Percentiles rank a stretch among this genome's conserved stretches.
Conservation (phyloP, 1,140 invertebrate genomes). For the Thaumetopoea pityocampa region DNA sequence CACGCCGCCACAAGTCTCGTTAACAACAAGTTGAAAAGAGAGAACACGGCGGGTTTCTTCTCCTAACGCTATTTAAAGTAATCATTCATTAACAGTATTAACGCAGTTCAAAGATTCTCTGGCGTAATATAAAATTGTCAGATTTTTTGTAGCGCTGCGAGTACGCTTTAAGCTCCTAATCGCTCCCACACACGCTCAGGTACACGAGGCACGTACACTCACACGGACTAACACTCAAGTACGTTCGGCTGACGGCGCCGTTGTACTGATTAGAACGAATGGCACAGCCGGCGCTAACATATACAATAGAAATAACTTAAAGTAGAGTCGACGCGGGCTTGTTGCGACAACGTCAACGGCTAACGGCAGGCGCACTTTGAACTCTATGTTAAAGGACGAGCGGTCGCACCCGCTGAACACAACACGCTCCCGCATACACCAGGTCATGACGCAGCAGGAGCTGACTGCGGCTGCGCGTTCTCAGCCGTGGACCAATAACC, state of each 20-base stretch:
- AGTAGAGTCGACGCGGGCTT: conserved; percentile 9
- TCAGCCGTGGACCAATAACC: too few relatives aligned
- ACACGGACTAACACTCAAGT: too few relatives aligned
- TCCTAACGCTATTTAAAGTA: conserved; percentile 57
- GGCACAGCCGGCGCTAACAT: conserved; percentile 17
- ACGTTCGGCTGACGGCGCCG: conserved; percentile 10
- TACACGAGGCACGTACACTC: conserved; percentile 52
- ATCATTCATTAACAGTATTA: too few relatives aligned
- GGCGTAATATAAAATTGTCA: conserved; percentile 36
- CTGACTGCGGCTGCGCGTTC: too few relatives aligned
- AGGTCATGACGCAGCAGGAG: too few relatives aligned
- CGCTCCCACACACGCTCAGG: conserved; percentile 43
- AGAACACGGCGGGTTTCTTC: conserved; percentile 53
- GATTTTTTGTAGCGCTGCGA: conserved; percentile 9
- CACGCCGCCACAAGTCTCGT: conserved; percentile 18
- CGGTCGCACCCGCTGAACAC: too few relatives aligned
- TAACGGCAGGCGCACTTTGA: too few relatives aligned
- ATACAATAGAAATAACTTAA: conserved; percentile 13
- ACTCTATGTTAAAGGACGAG: too few relatives aligned
- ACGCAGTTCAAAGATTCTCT: conserved; percentile 65
- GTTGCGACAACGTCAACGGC: too few relatives aligned
- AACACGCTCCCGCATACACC: too few relatives aligned
- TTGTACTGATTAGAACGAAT: conserved; percentile 25
- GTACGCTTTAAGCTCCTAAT: conserved; percentile 16
- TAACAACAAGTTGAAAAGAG: conserved; percentile 71